Evolutionary conservation across 1,140 invertebrate genomes (phyloP), one percentile per base, ranked within the genome.

Genomic region (Sweltsa coloradensis): DNA sequence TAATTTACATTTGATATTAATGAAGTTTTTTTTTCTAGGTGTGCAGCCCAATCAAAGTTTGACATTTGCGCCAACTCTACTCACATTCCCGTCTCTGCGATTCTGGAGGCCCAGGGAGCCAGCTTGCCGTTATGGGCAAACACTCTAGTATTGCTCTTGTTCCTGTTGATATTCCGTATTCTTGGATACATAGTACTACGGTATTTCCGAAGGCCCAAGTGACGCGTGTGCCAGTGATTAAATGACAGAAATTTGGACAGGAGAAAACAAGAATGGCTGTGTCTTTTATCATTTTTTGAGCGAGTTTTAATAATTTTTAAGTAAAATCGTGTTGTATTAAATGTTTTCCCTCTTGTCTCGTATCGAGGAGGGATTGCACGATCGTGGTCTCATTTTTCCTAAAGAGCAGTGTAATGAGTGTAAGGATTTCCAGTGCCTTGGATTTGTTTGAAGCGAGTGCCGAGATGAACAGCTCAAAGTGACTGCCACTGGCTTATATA

Each of bases 121-220:
- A 62, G 63, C 43, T 57, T 77, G 37, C 79, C 83, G 4, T 62
- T 86, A 3, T 86, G 83, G 83, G 73, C 78, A 41, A 87, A 87
- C 64, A 85, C 83, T 6, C 58, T 81, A 2, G 76, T 85, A n/a
- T 67, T 87, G 36, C 55, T 87, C 43, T 69, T 73, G 46, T 87
- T 85, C 64, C 71, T 88, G 39, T 56, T 85, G 46, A 70, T 82
- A 40, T 86, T 86, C 64, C 71, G 84, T 51, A 62, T 78, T 22
- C 68, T 85, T 34, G 84, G 84, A 40, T 88, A 88, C 59, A 63
- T 83, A 43, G 81, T 86, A 36, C 65, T 88, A 51, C 73, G 84
- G 50, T 85, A 78, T 60, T 70, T 83, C 57, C 74, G 81, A 51
- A 74, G 77, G 55, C 78, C 78, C 37, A 76, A 76, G 63, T 77